A percentile compares a stretch with the other conserved stretches of the same genome.
Conservation (phyloP, 64 coral and sea anemone genomes). For the Actinia equina region DNA sequence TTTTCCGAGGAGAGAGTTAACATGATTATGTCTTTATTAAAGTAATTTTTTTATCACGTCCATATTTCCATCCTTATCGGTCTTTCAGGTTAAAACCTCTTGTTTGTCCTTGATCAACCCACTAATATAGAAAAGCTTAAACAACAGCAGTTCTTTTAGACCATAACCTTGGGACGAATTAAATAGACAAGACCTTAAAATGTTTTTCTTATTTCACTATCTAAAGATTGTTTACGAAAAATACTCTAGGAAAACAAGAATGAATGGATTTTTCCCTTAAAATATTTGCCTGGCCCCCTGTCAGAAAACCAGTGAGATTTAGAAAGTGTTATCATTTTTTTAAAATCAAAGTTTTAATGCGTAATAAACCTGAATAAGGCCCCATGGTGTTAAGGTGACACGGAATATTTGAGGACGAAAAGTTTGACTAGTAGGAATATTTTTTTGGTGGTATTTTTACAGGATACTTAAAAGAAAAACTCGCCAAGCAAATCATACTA, state of each 20-base stretch:
- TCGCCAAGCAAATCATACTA: too few relatives aligned
- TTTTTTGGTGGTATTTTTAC: too few relatives aligned
- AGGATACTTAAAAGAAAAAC: too few relatives aligned
- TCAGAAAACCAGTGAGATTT: too few relatives aligned
- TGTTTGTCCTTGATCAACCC: background rate
- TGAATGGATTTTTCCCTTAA: background rate
- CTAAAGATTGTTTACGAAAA: background rate
- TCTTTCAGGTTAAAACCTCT: background rate
- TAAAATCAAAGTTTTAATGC: too few relatives aligned
- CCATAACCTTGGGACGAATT: background rate
- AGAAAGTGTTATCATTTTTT: too few relatives aligned
- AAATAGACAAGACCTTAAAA: background rate
- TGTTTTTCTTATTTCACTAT: background rate
- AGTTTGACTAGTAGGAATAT: too few relatives aligned
- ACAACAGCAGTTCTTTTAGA: background rate
- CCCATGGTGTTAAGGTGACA: too few relatives aligned
- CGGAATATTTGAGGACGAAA: too few relatives aligned
- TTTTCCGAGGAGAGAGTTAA: background rate
- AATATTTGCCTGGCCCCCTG: too few relatives aligned
- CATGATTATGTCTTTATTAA: background rate
- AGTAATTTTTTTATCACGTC: background rate
- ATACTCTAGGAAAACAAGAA: background rate
- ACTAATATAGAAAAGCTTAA: background rate
- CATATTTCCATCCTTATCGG: background rate
- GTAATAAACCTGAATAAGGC: too few relatives aligned